These are phyloP conservation scores for Macrotrachela quadricornifera DNA, from an alignment of 1,140 invertebrate species.

Conservation along the genomic window DNA sequence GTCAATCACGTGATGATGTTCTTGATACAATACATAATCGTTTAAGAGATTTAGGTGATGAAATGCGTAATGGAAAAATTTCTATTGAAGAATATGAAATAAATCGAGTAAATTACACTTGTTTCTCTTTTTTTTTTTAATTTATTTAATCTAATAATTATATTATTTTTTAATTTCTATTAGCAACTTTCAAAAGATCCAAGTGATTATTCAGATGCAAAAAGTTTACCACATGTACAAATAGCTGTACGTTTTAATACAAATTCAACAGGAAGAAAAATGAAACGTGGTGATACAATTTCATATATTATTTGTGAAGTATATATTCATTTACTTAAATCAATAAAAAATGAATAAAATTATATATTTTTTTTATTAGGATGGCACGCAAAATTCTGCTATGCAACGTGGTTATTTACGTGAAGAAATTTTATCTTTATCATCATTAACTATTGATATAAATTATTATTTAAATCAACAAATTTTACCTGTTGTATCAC, in stretches of 20 bases:
- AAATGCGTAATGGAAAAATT: conserved; percentile 43
- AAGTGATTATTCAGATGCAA: conserved; percentile 67
- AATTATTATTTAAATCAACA: conserved; percentile 35
- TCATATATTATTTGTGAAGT: conserved; percentile 79
- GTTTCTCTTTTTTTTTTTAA: background rate
- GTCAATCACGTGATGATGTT: conserved; percentile 52
- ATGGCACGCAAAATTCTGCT: conserved; percentile 41
- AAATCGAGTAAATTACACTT: conserved; percentile 41
- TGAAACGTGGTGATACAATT: conserved; percentile 77
- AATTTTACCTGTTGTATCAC: conserved; percentile 72
- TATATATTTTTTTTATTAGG: conserved; percentile 16
- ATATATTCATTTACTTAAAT: conserved; percentile 2
- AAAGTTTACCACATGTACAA: conserved; percentile 63
- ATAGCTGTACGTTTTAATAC: conserved; percentile 66
- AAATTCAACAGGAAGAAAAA: conserved; percentile 39
- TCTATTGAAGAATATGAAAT: conserved; percentile 59
- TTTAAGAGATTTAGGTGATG: conserved; percentile 38
- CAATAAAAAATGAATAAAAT: background rate
- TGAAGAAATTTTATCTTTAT: conserved; percentile 1
- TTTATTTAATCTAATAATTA: background rate
- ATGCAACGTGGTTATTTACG: conserved; percentile 56
- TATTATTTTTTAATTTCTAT: conserved; percentile 10
- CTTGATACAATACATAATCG: conserved; percentile 58
- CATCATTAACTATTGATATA: conserved; percentile 13
- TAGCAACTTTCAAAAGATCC: conserved; percentile 77